phyloP scores from a whole-genome alignment of 2,113 vertebrate genomes.

The Grantiella picta region DNA sequence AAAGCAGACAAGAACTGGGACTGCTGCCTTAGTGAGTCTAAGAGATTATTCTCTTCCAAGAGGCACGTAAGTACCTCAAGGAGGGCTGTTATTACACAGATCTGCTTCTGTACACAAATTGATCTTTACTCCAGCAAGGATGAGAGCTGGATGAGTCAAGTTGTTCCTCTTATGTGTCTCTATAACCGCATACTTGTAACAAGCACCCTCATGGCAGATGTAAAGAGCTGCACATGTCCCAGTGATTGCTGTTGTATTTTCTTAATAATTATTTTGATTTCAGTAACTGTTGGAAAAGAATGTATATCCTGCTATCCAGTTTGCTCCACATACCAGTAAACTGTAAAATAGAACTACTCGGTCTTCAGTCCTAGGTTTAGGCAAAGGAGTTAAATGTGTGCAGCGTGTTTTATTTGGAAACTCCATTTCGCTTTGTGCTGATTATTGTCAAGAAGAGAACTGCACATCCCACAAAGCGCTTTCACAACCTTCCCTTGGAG shows the following conservation, averaged over 20 bases:
- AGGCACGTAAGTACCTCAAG: accelerated
- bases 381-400: not conserved
- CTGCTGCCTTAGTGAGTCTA: not conserved
- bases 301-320: not conserved
- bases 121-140: not conserved
- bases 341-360: not conserved
- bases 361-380: not conserved
- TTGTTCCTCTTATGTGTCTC: accelerated
- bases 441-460: not conserved
- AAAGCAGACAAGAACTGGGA: not conserved
- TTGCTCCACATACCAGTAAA: not conserved
- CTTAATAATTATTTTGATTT: not conserved
- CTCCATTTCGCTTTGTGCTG: not conserved
- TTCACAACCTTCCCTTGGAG: not conserved
- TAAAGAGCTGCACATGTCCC: accelerated
- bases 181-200: not conserved
- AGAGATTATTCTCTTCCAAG: not conserved
- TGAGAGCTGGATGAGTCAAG: not conserved
- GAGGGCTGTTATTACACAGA: not conserved
- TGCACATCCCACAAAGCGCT: not conserved
- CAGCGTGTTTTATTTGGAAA: accelerated
- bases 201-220: not conserved
- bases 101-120: accelerated
- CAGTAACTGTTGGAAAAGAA: not conserved
- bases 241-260: not conserved